These are phyloP conservation scores for Forbesichthys papilliferus DNA, from an alignment of 2,113 vertebrate genomes.

Conservation along the genomic window DNA sequence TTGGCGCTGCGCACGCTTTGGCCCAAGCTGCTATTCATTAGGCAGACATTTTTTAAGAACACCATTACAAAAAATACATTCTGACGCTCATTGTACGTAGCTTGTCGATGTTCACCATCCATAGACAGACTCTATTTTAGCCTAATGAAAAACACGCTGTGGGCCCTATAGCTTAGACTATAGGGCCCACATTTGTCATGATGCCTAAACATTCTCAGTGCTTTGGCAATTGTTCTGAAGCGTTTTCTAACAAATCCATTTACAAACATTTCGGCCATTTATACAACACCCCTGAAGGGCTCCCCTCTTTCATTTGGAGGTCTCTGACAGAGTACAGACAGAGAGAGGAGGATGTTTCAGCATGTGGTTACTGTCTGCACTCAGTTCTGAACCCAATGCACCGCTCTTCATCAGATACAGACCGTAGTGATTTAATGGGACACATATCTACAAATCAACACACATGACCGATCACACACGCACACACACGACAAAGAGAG, in stretches of 20 bases:
- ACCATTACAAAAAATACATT: not conserved
- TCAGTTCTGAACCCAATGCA: constrained; percentile 16
- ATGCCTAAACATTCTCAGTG: constrained; percentile 40
- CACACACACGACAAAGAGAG: constrained; percentile 13
- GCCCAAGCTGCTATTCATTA: constrained; percentile 9
- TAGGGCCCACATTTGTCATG: constrained; percentile 33
- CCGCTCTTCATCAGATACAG: constrained; percentile 17
- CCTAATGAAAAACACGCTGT: not conserved
- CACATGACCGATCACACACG: constrained; percentile 1
- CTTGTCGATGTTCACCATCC: too few relatives aligned
- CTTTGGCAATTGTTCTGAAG: constrained; percentile 55
- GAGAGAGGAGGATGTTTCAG: constrained; percentile 24
- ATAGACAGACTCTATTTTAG: constrained; percentile 3
- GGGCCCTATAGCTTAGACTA: constrained; percentile 16
- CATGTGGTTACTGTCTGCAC: constrained; percentile 26
- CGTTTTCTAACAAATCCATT: constrained; percentile 11
- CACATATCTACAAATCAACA: constrained; percentile 26
- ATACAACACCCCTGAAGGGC: constrained; percentile 22
- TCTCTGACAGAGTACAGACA: constrained; percentile 10
- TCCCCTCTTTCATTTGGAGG: constrained; percentile 24
- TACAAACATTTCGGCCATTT: constrained; percentile 38
- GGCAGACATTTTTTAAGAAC: constrained; percentile 22
- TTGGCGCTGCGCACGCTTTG: constrained; percentile 44
- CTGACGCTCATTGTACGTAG: too few relatives aligned
- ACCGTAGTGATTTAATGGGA: constrained; percentile 16